Evolutionary conservation across 1,140 invertebrate genomes (phyloP).

Genomic region (Papilio dardanus): DNA sequence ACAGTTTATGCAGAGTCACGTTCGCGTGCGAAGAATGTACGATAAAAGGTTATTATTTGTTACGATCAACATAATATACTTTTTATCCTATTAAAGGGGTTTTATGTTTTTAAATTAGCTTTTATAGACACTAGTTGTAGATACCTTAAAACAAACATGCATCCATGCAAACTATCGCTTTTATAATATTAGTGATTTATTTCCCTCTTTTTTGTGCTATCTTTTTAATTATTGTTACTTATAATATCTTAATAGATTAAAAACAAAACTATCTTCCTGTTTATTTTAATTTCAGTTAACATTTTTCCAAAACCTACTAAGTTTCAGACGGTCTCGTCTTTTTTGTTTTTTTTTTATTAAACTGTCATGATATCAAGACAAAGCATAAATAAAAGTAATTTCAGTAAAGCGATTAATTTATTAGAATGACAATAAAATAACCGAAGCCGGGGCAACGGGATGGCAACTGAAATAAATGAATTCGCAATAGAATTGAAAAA

Average conservation of each 20-base stretch:
- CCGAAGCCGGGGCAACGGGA: not conserved
- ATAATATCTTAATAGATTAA: too few relatives aligned
- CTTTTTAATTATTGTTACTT: too few relatives aligned
- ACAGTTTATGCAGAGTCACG: slow-evolving; percentile 12
- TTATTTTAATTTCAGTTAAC: too few relatives aligned
- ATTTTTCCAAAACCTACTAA: too few relatives aligned
- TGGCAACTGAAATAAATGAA: not conserved
- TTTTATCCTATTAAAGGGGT: not conserved
- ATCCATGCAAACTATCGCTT: too few relatives aligned
- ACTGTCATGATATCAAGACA: not conserved
- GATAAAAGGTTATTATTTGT: slow-evolving; percentile 4
- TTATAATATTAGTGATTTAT: too few relatives aligned
- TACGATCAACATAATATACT: not conserved
- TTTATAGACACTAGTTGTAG: too few relatives aligned
- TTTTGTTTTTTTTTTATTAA: not conserved
- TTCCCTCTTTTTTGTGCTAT: too few relatives aligned
- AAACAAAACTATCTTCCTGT: too few relatives aligned
- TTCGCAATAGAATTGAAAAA: slow-evolving; percentile 8
- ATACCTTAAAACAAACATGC: too few relatives aligned
- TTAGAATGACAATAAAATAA: slow-evolving; percentile 7
- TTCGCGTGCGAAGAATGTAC: not conserved
- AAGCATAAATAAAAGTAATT: not conserved
- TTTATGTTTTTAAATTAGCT: not conserved
- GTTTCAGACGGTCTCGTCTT: too few relatives aligned
- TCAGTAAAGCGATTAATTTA: not conserved